A percentile compares a stretch with the other conserved stretches of the same genome.
phyloP scores from a whole-genome alignment of 2,888 invertebrate species.

The Drosophila engyochracea region DNA sequence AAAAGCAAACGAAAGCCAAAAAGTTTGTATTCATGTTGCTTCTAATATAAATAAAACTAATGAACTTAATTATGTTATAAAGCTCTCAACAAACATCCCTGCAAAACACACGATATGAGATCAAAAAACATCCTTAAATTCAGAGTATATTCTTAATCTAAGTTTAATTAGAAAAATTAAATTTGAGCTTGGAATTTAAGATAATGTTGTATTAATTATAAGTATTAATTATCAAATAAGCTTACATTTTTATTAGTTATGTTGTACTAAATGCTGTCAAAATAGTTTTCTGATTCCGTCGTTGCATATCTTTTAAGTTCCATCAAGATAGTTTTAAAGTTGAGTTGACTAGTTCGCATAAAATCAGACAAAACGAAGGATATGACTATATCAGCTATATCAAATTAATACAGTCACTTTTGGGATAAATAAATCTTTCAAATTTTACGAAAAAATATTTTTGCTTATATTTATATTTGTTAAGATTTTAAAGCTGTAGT shows the following conservation, averaged over 20 bases:
- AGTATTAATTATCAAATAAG: too few species aligned
- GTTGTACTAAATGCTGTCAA: not conserved
- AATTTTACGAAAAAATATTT: not conserved
- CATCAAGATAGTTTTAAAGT: not conserved
- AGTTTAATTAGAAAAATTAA: not conserved
- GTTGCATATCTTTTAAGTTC: not conserved
- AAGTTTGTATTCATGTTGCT: not conserved
- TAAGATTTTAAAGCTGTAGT: too few species aligned
- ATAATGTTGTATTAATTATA: not conserved
- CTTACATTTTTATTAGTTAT: not conserved
- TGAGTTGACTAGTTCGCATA: not conserved
- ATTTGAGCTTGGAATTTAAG: not conserved
- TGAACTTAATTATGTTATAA: not conserved
- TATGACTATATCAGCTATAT: not conserved
- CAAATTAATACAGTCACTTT: not conserved
- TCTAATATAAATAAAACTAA: not conserved
- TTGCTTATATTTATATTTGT: not conserved
- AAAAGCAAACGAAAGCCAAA: not conserved
- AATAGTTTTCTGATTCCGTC: not conserved
- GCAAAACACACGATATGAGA: not conserved
- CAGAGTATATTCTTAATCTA: not conserved
- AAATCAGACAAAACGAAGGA: not conserved
- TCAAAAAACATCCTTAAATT: not conserved
- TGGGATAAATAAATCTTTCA: not conserved
- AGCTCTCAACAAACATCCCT: not conserved